Base-by-base conservation (phyloP, 2,797 vertebrate genomes). In the Schizopygopsis pylzovi region DNA sequence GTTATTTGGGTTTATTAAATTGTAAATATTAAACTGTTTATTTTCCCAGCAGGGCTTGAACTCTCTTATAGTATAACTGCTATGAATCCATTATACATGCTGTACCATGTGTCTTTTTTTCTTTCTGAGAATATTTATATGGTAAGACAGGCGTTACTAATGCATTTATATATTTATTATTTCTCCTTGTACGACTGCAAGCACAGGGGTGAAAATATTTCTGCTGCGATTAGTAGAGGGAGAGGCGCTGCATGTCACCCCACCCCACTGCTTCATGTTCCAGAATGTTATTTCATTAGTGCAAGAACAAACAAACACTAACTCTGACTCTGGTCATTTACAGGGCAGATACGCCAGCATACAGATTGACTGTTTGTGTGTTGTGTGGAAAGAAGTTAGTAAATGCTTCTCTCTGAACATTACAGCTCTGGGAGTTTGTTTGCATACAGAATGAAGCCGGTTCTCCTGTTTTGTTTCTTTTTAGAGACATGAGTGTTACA, bases 121-220 rank as follows among this genome's bases (percentile, higher is more conserved):
- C 16, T 13, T 47, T 47, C 1, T 37, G 25, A 49, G 25, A 63
- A 63, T 63, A 37, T 83, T 63, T 37, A 18, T 59, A 25, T 33
- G 12, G 8, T 45, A 22, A 75, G 81, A 75, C 0, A 41, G 68
- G 70, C 6, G 43, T 75, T 75, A 63, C 71, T 83, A 83, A 75
- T 83, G 81, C 70, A 39, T 83, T 72, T 83, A 47, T 82, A 82
- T 47, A 45, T 63, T 63, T 63, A 83, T 73, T 83, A 72, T 75
- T 63, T 63, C 41, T 16, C 16, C 16, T 15, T 0, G 54, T 43
- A 43, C 3, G 10, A 47, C 52, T 37, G 7, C 11, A 28, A 73
- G 39, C 54, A 73, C 11, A 4, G 81, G 56, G 25, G n/a, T 37
- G 15, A 33, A 83, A 83, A 75, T 75, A 43, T 83, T 49, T 83